These are phyloP conservation scores for Adineta ricciae DNA, from an alignment of 2,888 invertebrate species.

Conservation along the genomic window DNA sequence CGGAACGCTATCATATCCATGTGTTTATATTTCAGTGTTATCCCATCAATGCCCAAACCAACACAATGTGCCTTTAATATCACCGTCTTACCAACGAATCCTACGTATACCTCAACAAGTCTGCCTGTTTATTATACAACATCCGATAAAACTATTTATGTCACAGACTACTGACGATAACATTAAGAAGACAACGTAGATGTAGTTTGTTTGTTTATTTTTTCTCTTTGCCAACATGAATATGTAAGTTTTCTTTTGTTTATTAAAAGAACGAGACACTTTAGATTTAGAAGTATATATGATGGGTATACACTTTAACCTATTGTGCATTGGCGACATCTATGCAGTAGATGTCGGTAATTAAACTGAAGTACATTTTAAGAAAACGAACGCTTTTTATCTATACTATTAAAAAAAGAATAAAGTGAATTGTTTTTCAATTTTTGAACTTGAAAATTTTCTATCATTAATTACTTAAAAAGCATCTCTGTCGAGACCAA, in stretches of 20 bases:
- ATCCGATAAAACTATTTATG: background rate
- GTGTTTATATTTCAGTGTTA: background rate
- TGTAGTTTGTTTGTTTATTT: background rate
- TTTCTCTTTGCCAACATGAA: background rate
- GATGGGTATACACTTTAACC: too few relatives aligned
- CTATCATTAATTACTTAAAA: background rate
- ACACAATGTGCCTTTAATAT: background rate
- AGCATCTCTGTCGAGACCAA: background rate
- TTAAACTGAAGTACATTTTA: background rate
- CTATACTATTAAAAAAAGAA: background rate
- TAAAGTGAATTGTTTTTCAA: background rate
- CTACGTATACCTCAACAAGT: background rate
- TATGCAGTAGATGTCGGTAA: background rate
- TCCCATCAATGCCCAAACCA: background rate
- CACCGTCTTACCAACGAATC: background rate
- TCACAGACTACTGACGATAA: background rate
- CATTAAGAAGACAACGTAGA: background rate
- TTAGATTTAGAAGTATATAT: too few relatives aligned
- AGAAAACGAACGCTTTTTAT: background rate
- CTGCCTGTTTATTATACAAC: background rate
- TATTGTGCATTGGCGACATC: background rate
- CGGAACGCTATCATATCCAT: too few relatives aligned
- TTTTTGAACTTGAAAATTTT: background rate
- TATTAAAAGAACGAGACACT: too few relatives aligned
- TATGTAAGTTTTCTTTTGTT: too few relatives aligned